phyloP scores from a whole-genome alignment of 2,113 vertebrate genomes.

The Ptyas mucosa region DNA sequence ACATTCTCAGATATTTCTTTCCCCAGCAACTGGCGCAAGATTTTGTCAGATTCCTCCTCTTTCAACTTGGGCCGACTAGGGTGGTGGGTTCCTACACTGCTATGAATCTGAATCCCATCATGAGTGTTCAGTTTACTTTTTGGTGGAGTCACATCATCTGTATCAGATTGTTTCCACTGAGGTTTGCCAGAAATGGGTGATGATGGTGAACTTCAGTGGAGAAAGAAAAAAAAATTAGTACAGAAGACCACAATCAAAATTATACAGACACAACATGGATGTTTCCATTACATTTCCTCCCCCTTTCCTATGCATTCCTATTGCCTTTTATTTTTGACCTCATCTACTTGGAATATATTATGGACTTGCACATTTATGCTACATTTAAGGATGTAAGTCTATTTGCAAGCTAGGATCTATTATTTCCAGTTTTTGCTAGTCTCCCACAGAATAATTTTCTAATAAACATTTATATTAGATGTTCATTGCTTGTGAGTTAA shows the following conservation, averaged over 20 bases:
- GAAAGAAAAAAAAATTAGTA: conserved; percentile 43
- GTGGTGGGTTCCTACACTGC: conserved; percentile 61
- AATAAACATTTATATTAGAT: conserved; percentile 27
- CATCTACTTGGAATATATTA: conserved; percentile 27
- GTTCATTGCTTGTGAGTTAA: not conserved
- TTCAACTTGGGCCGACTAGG: conserved; percentile 77
- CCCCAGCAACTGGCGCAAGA: conserved; percentile 84
- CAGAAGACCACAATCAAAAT: conserved; percentile 26
- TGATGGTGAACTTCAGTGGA: conserved; percentile 80
- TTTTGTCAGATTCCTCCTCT: conserved; percentile 83
- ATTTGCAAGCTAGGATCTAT: conserved; percentile 22
- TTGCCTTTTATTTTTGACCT: conserved; percentile 1
- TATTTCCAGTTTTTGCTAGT: conserved; percentile 13
- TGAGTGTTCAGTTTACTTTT: conserved; percentile 69
- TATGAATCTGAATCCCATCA: conserved; percentile 72
- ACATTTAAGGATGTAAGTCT: conserved; percentile 12
- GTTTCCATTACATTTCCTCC: conserved; percentile 18
- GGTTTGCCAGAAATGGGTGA: conserved; percentile 80
- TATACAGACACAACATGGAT: conserved; percentile 25
- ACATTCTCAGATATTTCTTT: conserved; percentile 83
- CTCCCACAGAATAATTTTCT: not conserved
- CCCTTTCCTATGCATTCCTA: conserved; percentile 21
- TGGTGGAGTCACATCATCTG: conserved; percentile 60
- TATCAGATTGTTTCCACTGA: conserved; percentile 74
- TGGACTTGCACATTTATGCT: conserved; percentile 18